A percentile compares a stretch with the other conserved stretches of the same genome.
Conservation (phyloP, 2,113 vertebrate species). For the Motacilla alba region DNA sequence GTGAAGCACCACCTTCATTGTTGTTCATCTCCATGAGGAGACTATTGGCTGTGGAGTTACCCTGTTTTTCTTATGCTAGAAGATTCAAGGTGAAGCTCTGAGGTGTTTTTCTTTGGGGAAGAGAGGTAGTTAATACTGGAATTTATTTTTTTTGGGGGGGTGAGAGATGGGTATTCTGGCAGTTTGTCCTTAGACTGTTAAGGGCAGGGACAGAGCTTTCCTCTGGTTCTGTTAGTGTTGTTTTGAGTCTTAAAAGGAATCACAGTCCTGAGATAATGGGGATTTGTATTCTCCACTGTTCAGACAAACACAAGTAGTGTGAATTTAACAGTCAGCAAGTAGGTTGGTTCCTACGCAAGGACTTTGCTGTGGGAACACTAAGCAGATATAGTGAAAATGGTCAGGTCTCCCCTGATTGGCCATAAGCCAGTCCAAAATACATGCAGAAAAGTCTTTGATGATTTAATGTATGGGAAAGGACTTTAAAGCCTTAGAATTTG, state of each 20-base stretch:
- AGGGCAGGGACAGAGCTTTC: not conserved
- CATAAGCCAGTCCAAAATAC: not conserved
- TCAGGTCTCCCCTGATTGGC: not conserved
- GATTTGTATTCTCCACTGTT: not conserved
- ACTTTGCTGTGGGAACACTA: not conserved
- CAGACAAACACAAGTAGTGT: not conserved
- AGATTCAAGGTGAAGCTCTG: not conserved
- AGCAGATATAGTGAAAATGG: not conserved
- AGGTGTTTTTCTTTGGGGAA: not conserved
- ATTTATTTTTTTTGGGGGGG: not conserved
- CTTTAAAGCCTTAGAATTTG: conserved; percentile 53
- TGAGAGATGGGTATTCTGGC: not conserved
- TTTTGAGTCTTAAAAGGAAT: not conserved
- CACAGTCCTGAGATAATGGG: not conserved
- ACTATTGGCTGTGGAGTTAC: not conserved
- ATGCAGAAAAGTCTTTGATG: conserved; percentile 28
- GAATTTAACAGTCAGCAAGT: not conserved
- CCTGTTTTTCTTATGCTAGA: not conserved
- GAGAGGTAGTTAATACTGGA: not conserved
- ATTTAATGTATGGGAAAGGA: conserved; percentile 16
- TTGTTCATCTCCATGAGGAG: not conserved
- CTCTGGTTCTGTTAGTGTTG: not conserved
- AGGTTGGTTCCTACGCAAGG: not conserved
- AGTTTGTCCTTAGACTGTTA: not conserved
- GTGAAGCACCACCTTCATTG: not conserved